These are phyloP conservation scores for Leucozona laternaria DNA, from an alignment of 2,888 invertebrate species.

Conservation along the genomic window DNA sequence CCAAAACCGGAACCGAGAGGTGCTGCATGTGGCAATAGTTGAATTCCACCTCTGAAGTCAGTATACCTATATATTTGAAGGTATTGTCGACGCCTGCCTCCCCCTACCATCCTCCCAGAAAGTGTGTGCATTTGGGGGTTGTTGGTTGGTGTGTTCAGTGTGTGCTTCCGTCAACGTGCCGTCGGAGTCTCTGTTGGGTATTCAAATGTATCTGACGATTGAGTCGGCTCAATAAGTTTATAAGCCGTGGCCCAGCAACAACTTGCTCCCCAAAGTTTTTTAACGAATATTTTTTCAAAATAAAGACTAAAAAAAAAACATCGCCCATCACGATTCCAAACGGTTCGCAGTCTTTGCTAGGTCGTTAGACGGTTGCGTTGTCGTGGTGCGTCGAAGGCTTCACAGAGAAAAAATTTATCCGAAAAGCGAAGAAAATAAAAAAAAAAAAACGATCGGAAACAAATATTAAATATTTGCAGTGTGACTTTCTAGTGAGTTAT, in stretches of 20 bases:
- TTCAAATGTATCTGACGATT: constrained; percentile 75
- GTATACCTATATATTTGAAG: too few relatives aligned
- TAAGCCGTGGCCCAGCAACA: constrained; percentile 72
- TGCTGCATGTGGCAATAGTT: constrained; percentile 59
- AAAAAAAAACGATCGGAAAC: constrained; percentile 26
- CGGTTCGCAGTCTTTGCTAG: constrained; percentile 52
- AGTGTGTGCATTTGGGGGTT: constrained; percentile 62
- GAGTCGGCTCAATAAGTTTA: constrained; percentile 71
- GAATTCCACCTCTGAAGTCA: constrained; percentile 57
- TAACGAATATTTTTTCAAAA: constrained; percentile 18
- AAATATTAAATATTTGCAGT: constrained; percentile 20
- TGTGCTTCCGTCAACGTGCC: constrained; percentile 43
- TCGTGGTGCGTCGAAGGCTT: constrained; percentile 26
- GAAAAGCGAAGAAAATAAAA: not conserved
- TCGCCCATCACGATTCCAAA: constrained; percentile 28
- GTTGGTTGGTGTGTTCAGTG: constrained; percentile 33
- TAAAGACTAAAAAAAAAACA: constrained; percentile 22
- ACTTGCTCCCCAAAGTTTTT: constrained; percentile 49
- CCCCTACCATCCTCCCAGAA: not conserved
- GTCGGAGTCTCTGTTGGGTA: constrained; percentile 71
- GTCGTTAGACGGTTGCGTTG: constrained; percentile 64
- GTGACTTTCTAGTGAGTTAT: constrained; percentile 22
- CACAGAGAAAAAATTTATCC: not conserved
- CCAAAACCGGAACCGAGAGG: constrained; percentile 23
- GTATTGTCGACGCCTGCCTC: not conserved